Evolutionary conservation across 2,113 vertebrate species (phyloP), one percentile per base, ranked within the genome.

Genomic region (Ictalurus furcatus): DNA sequence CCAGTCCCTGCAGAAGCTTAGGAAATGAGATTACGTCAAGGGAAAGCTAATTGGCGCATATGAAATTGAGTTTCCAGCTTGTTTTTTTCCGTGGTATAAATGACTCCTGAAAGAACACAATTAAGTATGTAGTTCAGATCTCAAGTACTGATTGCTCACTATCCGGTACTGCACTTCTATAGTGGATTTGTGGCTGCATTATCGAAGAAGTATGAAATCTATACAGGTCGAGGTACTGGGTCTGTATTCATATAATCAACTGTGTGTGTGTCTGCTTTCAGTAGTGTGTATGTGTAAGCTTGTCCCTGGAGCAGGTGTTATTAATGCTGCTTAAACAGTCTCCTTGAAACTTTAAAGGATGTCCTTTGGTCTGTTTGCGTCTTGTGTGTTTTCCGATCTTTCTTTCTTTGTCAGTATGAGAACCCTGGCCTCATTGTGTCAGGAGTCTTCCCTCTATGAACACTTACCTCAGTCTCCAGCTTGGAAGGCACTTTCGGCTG

Each of bases 351-450:
- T 48, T 48, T 94, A 61, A 79, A 76, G 78, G 82, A 56, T 78
- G 84, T 19, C 28, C 71, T 76, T 54, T 21, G 7, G 40, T 48
- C 65, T 30, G 54, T 5, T 73, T 23, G 12, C 11, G 21, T 52
- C 52, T 59, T 73, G 21, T 6, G 3, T 84, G 14, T 61, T 86
- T 85, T 40, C 7, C 17, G 5, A 17, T 83, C 8, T 78, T 21
- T 54, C 30, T 81, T 56, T 34, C 52, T 56, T 59, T 44, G 61
- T 67, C 17, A 6, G 11, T 79, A 84, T 87, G 73, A 89, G 48
- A 69, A 58, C 87, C 21, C 4, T 78, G 74, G 40, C 85, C 65
- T 87, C 58, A 85, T 84, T 87, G 61, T 90, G 88, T 87, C 88
- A 84, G n/a, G 21, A 56, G 71, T 88, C 28, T 16, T 6, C 28